Base-by-base conservation (phyloP, 2,797 vertebrate species). In the Typhlichthys subterraneus region DNA sequence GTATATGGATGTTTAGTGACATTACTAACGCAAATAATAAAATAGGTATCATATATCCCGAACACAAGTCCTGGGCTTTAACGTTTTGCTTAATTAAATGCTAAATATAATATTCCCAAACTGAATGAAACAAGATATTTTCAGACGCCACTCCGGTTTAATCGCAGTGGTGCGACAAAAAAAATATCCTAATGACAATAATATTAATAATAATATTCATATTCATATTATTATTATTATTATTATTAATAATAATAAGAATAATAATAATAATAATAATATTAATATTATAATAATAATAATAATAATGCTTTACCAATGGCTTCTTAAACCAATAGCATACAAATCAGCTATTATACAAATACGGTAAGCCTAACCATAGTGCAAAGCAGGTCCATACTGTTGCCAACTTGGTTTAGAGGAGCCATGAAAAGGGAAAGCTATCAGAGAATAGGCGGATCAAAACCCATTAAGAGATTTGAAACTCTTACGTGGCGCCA, bases 381-480 rank as follows among this genome's bases (percentile, higher is more conserved):
- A 19, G 2, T 12, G n/a, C 45, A 45, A 63, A 50, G 48, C 15
- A 33, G 48, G 49, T 61, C 10, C 57, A 60, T 17, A 57, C 73
- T 66, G 65, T 64, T 82, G 77, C 81, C 79, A 86, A 76, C 81
- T 75, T 45, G 76, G 63, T 57, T 68, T 68, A 65, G 75, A 65
- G 71, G 72, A 73, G 45, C 73, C 79, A 72, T 81, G 73, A 73
- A 75, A 79, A 79, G 68, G 53, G 69, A 83, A 82, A 82, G 75
- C 80, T 85, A 76, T 53, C 23, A 69, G 23, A 83, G 81, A 85
- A 85, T 61, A 84, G 75, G 79, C 79, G 82, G 67, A 83, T 84
- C 77, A 77, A 85, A 84, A 61, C 85, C 78, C 70, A 82, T 84
- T 77, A 87, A 69, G 73, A 83, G 80, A 82, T 83, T 87, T 77